Base-by-base conservation (phyloP, 1,140 invertebrate species). In the Drosophila burlai region DNA sequence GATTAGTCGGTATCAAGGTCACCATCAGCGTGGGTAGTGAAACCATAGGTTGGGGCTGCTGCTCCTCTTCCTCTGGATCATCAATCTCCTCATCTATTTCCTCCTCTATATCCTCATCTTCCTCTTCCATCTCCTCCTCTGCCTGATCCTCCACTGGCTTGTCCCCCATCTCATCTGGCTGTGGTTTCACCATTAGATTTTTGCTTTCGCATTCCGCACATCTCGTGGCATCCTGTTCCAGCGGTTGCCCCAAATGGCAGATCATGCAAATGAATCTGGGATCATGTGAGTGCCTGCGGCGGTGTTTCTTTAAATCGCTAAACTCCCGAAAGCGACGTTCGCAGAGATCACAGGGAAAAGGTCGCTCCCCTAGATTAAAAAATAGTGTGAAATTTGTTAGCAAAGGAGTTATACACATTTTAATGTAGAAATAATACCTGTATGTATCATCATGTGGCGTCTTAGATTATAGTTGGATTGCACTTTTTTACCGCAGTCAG, bases 261-360 rank as follows among this genome's bases (percentile, higher is more conserved):
- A 93, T 87, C 92, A 93, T 93, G 83, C 96, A 96, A 16, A 94
- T 94, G 86, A 95, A 96, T 9, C 95, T 94, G 18, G 93, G 92
- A 64, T 94, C 93, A 21, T 94, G 93, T 1, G 94, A 93, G 76
- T 95, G 95, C 8, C 93, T 93, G 7, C 94, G 77, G 6, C 93
- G 92, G 81, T 95, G 94, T 55, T 94, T 93, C 7, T 93, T 93
- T 2, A 95, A 73, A 58, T 94, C 94, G 21, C 93, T 93, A 54
- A 92, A 93, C 52, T 95, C 95, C 2, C 95, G 94, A 84, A 95
- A 96, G 11, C 93, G 93, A 18, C 94, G 93, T 2, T 94, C 93
- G 82, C 95, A 96, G n/a, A 93, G 60, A 60, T 93, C 93, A 40
- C 93, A 93, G 0, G 80, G 90, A 77, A 93, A 93, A 4, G 93